Percentiles rank a stretch among this genome's conserved stretches.
Conservation (phyloP, 1,140 invertebrate genomes). For the Asbolus verrucosus region DNA sequence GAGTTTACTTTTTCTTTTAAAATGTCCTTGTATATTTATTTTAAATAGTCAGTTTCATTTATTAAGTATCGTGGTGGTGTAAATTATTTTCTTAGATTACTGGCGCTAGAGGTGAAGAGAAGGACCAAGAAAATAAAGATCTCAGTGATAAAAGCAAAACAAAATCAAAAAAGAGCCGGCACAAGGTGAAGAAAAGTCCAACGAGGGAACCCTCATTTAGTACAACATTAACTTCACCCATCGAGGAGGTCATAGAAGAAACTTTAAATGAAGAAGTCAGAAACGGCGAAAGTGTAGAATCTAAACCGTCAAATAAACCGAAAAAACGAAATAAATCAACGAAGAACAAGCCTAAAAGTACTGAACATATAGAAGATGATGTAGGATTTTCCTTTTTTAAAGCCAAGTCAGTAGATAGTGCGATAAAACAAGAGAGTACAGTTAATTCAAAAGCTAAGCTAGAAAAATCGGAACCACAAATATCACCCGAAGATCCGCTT, state of each 20-base stretch:
- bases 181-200: conserved; percentile 37
- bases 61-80: too few species aligned
- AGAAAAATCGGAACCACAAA: neutral
- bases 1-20: conserved; percentile 42
- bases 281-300: conserved; percentile 5
- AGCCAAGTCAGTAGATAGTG: conserved; percentile 13
- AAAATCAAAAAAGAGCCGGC: conserved; percentile 9
- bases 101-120: conserved; percentile 21
- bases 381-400: conserved; percentile 46
- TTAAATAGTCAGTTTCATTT: conserved; percentile 4
- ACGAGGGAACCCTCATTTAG: conserved; percentile 53
- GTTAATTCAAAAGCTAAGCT: neutral
- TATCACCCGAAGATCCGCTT: conserved; percentile 23
- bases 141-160: conserved; percentile 18
- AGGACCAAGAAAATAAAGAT: conserved; percentile 13
- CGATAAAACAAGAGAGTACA: neutral
- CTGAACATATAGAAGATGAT: conserved; percentile 17
- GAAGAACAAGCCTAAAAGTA: conserved; percentile 24
- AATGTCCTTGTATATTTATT: conserved; percentile 20
- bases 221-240: conserved; percentile 53
- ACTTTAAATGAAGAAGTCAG: conserved; percentile 52
- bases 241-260: conserved; percentile 56
- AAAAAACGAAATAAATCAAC: conserved; percentile 36
- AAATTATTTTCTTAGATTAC: conserved; percentile 40
- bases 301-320: neutral